Base-by-base conservation (phyloP, 2,797 vertebrate species). In the Choloepus didactylus region DNA sequence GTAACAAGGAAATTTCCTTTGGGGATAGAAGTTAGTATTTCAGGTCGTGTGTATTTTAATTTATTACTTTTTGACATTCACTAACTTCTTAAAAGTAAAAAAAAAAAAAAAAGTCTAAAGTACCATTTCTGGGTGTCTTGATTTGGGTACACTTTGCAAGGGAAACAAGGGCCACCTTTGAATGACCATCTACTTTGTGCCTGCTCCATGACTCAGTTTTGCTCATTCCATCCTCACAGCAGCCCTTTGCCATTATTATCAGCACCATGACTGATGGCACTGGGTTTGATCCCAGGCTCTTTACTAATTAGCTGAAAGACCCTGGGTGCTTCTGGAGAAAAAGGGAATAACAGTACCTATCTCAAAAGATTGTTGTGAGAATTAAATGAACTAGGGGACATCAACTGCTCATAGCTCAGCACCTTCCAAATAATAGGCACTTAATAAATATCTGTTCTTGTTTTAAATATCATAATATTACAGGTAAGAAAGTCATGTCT, bases 11-110 rank as follows among this genome's bases (percentile, higher is more conserved):
- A 54, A 67, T 38, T 93, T 60, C n/a, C 9, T 87, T 54, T 75
- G 41, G 76, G 44, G 51, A 70, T 49, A 56, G 6, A 89, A 76
- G 91, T 64, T 91, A 8, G 0, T 89, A 85, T 80, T 96, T 86
- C 31, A 95, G 27, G 27, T 92, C 60, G 66, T 10, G 41, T 31
- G 2, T 67, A 54, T 25, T 93, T 31, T 80, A 80, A 89, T 62
- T 25, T 75, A 44, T 46, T 67, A 0, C 1, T 59, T 60, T 54
- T 59, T 44, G 6, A 62, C 19, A 92, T 84, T 46, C 41, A 81
- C 60, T 70, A 35, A 75, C 19, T 84, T 94, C 35, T 76, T 77
- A 31, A 66, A 87, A 72, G 35, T 51, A 91, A 92, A 35, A 46
- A 35, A 59, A 18, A 56, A 79, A 77, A 69, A 64, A 73, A 64